Percentiles rank a stretch among this genome's conserved stretches.
These are phyloP conservation scores for Tachystola acroxantha DNA, from an alignment of 2,888 invertebrate species.

Conservation along the genomic window DNA sequence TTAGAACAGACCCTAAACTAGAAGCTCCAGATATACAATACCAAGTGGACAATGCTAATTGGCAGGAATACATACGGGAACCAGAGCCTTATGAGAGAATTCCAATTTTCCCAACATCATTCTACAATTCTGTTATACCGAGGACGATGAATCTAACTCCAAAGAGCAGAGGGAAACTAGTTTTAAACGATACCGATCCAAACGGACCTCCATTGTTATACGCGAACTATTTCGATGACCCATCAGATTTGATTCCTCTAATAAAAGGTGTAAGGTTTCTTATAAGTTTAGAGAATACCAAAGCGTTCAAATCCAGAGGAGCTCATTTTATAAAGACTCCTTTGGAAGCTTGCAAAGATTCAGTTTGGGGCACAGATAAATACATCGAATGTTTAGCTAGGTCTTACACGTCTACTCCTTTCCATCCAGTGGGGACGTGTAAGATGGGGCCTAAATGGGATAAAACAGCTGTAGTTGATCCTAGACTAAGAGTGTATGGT, in stretches of 20 bases:
- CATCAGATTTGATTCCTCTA: slow-evolving; percentile 77
- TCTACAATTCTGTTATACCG: slow-evolving; percentile 77
- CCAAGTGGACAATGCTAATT: slow-evolving; percentile 67
- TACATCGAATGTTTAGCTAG: slow-evolving; percentile 81
- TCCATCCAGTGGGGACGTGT: slow-evolving; percentile 56
- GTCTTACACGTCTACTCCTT: slow-evolving; percentile 75
- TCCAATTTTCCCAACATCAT: slow-evolving; percentile 69
- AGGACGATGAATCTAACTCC: slow-evolving; percentile 79
- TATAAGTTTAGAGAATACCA: slow-evolving; percentile 74
- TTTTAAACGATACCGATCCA: slow-evolving; percentile 82
- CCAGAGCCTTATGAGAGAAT: slow-evolving; percentile 42
- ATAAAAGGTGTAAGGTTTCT: slow-evolving; percentile 79
- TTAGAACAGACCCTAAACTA: slow-evolving; percentile 63
- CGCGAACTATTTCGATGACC: slow-evolving; percentile 80
- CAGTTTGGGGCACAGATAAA: slow-evolving; percentile 78
- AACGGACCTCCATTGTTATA: slow-evolving; percentile 83
- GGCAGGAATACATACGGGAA: slow-evolving; percentile 72
- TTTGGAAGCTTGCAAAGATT: slow-evolving; percentile 74
- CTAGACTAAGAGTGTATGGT: slow-evolving; percentile 82
- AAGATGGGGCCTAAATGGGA: slow-evolving; percentile 78
- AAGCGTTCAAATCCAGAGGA: slow-evolving; percentile 74
- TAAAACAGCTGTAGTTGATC: slow-evolving; percentile 81
- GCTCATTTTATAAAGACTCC: slow-evolving; percentile 71
- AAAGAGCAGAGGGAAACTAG: slow-evolving; percentile 79
- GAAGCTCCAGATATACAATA: slow-evolving; percentile 80